Base-by-base conservation (phyloP, 2,797 vertebrate species). In the Oceanodroma leucorhoa region DNA sequence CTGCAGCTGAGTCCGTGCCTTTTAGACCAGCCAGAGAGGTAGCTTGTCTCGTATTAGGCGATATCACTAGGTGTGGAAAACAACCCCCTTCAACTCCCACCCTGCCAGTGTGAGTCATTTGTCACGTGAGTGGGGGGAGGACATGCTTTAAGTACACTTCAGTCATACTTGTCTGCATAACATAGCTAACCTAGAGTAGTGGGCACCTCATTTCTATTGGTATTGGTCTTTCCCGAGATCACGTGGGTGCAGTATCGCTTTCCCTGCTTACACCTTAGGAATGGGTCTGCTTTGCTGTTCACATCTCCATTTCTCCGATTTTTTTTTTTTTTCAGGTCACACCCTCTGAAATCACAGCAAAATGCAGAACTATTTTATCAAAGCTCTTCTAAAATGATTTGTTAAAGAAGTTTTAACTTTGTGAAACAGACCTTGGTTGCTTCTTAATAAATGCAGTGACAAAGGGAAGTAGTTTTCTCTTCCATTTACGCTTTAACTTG, bases 211-310 rank as follows among this genome's bases (percentile, higher is more conserved):
- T 53, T 90, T 69, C 32, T 65, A 1, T 80, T 32, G 32, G 51
- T 54, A 8, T 81, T 45, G 45, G 34, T 41, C 54, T 62, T 85
- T 30, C 41, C 54, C 45, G 64, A 24, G 50, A 29, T 88, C 15
- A 12, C 1, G 1, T 2, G 10, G 46, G 30, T 71, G 45, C 36
- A 0, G 0, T 78, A 48, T 73, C 5, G 2, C n/a, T 78, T 89
- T 87, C 27, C 48, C 24, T 64, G 11, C 29, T 46, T 45, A 34
- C 17, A 22, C 45, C 14, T 30, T 55, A 23, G 40, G 22, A 50
- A 11, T 27, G 76, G 12, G n/a, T 67, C 57, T 60, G 10, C 61
- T 48, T 62, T 89, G 41, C 32, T n/a, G 7, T 67, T 87, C 64
- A 21, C 0, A 43, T 73, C 40, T 75, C 57, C 2, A 0, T 79